These are phyloP conservation scores for Hirtodrosophila trivittata DNA, from an alignment of 2,888 invertebrate genomes.

Conservation along the genomic window DNA sequence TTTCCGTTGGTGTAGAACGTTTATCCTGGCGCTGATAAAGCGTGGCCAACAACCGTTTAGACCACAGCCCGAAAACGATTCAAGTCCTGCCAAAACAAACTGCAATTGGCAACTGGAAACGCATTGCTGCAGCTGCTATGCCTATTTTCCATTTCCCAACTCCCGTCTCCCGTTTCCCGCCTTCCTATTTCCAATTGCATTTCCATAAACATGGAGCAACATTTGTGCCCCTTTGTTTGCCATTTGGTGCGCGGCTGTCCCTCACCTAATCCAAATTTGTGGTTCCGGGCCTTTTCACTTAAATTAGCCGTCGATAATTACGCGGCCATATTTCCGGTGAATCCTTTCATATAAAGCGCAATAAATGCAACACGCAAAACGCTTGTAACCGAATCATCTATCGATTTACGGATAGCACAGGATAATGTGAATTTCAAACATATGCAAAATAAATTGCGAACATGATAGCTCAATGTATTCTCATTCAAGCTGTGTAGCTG, in stretches of 20 bases:
- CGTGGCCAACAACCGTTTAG: slow-evolving; percentile 4
- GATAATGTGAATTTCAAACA: background rate
- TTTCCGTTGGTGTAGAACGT: too few relatives aligned
- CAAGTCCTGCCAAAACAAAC: slow-evolving; percentile 13
- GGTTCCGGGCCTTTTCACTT: slow-evolving; percentile 32
- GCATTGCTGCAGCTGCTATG: slow-evolving; percentile 18
- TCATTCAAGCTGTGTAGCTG: too few relatives aligned
- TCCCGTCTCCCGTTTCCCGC: too few relatives aligned
- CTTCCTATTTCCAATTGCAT: slow-evolving; percentile 19
- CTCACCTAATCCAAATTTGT: slow-evolving; percentile 46
- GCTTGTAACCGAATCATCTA: slow-evolving; percentile 13
- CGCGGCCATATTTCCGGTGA: slow-evolving; percentile 31
- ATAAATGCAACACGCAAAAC: slow-evolving; percentile 28
- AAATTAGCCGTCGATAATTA: slow-evolving; percentile 56
- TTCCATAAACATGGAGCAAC: slow-evolving; percentile 35
- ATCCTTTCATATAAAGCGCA: slow-evolving; percentile 17
- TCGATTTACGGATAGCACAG: background rate
- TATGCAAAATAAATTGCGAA: too few relatives aligned
- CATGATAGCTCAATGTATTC: too few relatives aligned
- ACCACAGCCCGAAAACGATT: slow-evolving; percentile 17
- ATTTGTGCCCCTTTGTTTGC: slow-evolving; percentile 39
- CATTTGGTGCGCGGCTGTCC: slow-evolving; percentile 3
- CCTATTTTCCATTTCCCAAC: slow-evolving; percentile 5
- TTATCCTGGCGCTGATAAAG: slow-evolving; percentile 18
- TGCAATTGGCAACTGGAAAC: slow-evolving; percentile 12